These are phyloP conservation scores for Carassius gibelio DNA, from an alignment of 2,113 vertebrate species.

Conservation along the genomic window DNA sequence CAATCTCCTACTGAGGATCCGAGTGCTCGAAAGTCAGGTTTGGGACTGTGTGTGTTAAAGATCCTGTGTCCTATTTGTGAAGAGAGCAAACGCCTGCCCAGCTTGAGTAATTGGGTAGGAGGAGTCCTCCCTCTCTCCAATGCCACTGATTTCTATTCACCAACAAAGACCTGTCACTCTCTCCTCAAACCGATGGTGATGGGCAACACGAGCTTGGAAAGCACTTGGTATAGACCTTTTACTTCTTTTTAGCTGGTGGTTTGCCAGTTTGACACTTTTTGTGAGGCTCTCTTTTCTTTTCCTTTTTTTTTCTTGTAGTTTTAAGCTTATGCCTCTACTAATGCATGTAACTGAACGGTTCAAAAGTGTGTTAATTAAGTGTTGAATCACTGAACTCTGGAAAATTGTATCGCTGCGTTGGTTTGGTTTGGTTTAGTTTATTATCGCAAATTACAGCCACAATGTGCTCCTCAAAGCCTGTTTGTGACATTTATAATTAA, in stretches of 20 bases:
- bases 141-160: conserved; percentile 91
- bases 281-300: not conserved
- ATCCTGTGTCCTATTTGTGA: conserved; percentile 96
- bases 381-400: not conserved
- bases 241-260: conserved; percentile 58
- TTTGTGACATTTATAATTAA: not conserved
- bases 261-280: not conserved
- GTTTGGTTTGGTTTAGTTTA: not conserved
- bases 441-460: not conserved
- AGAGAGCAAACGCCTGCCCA: conserved; percentile 95
- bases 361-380: not conserved
- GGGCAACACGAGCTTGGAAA: conserved; percentile 80
- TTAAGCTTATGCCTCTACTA: not conserved
- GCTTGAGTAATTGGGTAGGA: conserved; percentile 99
- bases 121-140: conserved; percentile 87
- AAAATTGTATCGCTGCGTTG: not conserved
- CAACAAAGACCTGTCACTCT: conserved; percentile 99
- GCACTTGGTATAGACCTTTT: conserved; percentile 70
- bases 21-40: conserved; percentile 89
- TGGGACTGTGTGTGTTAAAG: conserved; percentile 90
- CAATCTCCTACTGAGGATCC: conserved; percentile 83
- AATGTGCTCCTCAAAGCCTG: not conserved
- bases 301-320: not conserved
- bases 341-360: not conserved
- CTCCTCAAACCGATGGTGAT: conserved; percentile 82